Percentiles rank a stretch among this genome's conserved stretches.
Evolutionary conservation across 1,140 invertebrate species (phyloP).

Genomic region (Steinernema feltiae): DNA sequence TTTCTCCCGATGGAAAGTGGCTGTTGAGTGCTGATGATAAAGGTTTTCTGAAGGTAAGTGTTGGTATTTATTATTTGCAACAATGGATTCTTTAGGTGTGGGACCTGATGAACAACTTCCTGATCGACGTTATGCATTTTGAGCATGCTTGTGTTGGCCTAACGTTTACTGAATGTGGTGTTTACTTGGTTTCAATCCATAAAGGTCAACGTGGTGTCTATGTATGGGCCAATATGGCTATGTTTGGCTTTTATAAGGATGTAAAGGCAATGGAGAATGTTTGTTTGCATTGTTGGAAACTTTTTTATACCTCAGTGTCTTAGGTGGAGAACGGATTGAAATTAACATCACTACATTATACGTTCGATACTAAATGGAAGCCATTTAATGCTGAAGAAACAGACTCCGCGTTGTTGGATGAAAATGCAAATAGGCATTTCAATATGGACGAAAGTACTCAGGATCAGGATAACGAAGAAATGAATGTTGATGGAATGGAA

Average conservation of each 20-base stretch:
- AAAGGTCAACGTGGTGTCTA: conserved; percentile 80
- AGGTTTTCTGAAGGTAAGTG: background rate
- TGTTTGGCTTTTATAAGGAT: conserved; percentile 71
- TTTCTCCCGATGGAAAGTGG: conserved; percentile 2
- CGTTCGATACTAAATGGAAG: too few relatives aligned
- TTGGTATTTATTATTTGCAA: background rate
- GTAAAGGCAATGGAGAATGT: conserved; percentile 66
- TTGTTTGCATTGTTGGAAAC: conserved; percentile 46
- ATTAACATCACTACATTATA: too few relatives aligned
- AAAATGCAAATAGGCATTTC: too few relatives aligned
- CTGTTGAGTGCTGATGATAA: background rate
- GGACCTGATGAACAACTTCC: background rate
- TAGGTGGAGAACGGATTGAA: background rate
- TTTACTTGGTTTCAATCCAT: conserved; percentile 81
- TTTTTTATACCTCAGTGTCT: conserved; percentile 28
- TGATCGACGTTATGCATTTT: conserved; percentile 63
- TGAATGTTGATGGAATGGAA: too few relatives aligned
- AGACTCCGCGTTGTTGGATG: too few relatives aligned
- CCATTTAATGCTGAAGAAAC: too few relatives aligned
- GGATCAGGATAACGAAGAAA: too few relatives aligned
- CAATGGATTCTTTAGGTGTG: background rate
- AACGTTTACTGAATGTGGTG: conserved; percentile 79
- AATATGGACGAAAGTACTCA: too few relatives aligned
- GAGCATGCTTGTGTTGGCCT: conserved; percentile 74
- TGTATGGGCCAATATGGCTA: conserved; percentile 82